Evolutionary conservation across 2,113 vertebrate species (phyloP).

Genomic region (Hydrochoerus hydrochaeris): DNA sequence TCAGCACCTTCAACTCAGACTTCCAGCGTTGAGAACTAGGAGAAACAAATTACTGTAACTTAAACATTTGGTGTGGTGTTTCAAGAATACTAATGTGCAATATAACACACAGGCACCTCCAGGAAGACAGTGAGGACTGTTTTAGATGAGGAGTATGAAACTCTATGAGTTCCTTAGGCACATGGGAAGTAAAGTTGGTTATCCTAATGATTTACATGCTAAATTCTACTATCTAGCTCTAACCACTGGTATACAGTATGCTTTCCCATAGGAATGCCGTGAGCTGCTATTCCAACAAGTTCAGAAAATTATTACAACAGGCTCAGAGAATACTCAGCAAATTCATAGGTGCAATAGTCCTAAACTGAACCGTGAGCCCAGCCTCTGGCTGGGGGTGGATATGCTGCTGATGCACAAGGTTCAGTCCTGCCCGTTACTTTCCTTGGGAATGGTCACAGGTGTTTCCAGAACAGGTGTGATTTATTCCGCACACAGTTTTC

Average conservation of each 20-base stretch:
- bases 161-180: not conserved
- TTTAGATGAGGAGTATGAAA: not conserved
- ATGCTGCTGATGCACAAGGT: not conserved
- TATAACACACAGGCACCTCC: not conserved
- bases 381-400: not conserved
- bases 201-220: not conserved
- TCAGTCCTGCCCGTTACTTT: not conserved
- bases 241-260: not conserved
- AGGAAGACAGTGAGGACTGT: not conserved
- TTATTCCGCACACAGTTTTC: not conserved
- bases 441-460: slow-evolving; percentile 30
- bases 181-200: not conserved
- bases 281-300: not conserved
- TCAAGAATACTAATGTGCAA: not conserved
- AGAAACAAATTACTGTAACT: not conserved
- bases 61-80: not conserved
- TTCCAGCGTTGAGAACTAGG: not conserved
- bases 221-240: not conserved
- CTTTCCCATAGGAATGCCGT: not conserved
- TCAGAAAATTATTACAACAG: not conserved
- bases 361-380: not conserved
- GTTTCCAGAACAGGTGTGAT: not conserved
- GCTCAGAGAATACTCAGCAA: not conserved
- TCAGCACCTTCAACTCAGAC: not conserved
- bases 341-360: not conserved